Base-by-base conservation (phyloP, 1,140 invertebrate genomes). In the Trissolcus basalis region DNA sequence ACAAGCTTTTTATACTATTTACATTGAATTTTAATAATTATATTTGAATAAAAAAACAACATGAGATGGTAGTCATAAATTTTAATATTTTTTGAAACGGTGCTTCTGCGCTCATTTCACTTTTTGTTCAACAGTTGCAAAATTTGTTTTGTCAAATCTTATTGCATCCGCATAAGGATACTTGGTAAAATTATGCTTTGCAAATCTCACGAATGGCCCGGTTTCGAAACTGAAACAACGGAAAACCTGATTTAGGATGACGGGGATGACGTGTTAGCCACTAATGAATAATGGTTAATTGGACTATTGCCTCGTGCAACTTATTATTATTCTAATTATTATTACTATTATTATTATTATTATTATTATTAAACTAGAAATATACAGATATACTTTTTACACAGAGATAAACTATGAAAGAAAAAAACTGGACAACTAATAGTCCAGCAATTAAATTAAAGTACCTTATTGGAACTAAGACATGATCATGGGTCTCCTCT, bases 311-410 rank as follows among this genome's bases (percentile, higher is more conserved):
- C 81, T 83, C 74, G 83, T 81, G 84, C 86, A 82, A 86, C 81
- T 84, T 81, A 82, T 83, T 81, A 82, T 83, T 79, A 81, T 81
- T 80, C 61, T 80, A 72, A 68, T 80, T 67, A 68, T 81, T 71
- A 27, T 27, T 27, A 27, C 19, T 81, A 81, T 83, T 81, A 82
- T 83, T 79, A 81, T 80, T 81, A 82, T 83, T 79, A 81, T 80
- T 81, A 68, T 81, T 71, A 79, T 81, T 85, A 85, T 86, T 84
- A 85, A 68, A 83, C 81, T 83, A 84, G 80, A 78, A 84, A 83
- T 79, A 83, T 86, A 44, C 12, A 86, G 82, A 85, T 86, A 83
- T 80, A 86, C 82, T 87, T 86, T 87, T 86, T 86, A 85, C 84
- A 86, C 81, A 85, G 71, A 86, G 81, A 83, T 81, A 86, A 79